Percentiles rank a stretch among this genome's conserved stretches.
Evolutionary conservation across 2,113 vertebrate genomes (phyloP).

Genomic region (Chionomys nivalis): DNA sequence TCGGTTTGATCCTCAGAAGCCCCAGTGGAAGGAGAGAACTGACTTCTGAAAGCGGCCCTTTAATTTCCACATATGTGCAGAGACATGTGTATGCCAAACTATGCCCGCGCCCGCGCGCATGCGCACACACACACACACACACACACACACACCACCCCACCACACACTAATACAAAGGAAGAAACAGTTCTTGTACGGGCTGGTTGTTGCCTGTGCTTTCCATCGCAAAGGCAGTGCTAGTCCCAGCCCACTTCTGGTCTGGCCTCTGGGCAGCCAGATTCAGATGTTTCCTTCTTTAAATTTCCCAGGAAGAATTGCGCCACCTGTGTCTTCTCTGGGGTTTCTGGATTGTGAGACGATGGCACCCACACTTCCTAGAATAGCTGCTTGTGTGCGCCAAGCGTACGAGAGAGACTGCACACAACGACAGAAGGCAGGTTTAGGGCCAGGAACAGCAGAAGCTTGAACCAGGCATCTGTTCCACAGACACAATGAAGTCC

Average conservation of each 20-base stretch:
- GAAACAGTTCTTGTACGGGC: background rate
- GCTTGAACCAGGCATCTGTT: slow-evolving; percentile 1
- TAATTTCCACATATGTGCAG: background rate
- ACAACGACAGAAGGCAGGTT: background rate
- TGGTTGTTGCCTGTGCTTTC: background rate
- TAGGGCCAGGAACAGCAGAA: background rate
- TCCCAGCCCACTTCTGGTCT: no score
- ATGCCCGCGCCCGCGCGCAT: no score
- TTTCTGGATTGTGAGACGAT: slow-evolving; percentile 63
- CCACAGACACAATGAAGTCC: background rate
- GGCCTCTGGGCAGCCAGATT: background rate
- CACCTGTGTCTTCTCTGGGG: slow-evolving; percentile 62
- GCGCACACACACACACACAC: background rate
- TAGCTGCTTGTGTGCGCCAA: background rate
- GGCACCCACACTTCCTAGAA: slow-evolving; percentile 31
- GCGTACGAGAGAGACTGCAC: background rate
- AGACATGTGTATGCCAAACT: background rate
- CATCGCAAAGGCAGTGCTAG: background rate
- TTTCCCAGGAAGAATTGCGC: slow-evolving; percentile 5
- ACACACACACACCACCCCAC: background rate
- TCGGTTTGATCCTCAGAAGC: background rate
- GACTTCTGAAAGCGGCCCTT: background rate
- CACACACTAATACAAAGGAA: background rate
- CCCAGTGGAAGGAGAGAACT: background rate
- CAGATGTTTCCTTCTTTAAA: background rate